phyloP scores from a whole-genome alignment of 1,140 invertebrate species.

The Octopus sinensis region DNA sequence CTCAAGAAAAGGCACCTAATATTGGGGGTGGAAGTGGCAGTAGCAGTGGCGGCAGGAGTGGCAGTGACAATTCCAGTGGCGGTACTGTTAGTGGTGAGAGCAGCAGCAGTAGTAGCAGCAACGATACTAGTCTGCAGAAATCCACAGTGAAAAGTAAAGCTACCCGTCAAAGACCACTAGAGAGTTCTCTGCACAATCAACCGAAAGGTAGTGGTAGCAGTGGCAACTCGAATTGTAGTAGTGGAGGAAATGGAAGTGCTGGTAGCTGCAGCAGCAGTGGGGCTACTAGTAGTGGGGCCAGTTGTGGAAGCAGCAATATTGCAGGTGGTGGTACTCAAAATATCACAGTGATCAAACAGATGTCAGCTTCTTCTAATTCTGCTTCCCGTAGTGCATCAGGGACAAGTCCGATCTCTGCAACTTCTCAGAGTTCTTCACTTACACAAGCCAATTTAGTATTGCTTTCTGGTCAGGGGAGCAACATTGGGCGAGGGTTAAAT shows the following conservation, averaged over 20 bases:
- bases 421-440: not conserved
- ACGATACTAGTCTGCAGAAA: conserved; percentile 16
- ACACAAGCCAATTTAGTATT: conserved; percentile 5
- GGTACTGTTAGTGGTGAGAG: not conserved
- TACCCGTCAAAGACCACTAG: conserved; percentile 14
- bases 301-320: conserved; percentile 18
- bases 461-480: conserved; percentile 12
- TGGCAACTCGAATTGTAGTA: conserved; percentile 23
- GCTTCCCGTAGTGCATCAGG: conserved; percentile 12
- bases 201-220: conserved; percentile 19
- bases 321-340: conserved; percentile 18
- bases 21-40: conserved; percentile 10
- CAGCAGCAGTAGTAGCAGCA: not conserved
- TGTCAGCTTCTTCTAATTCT: not conserved
- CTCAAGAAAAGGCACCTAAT: conserved; percentile 11
- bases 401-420: not conserved
- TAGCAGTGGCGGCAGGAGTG: not conserved
- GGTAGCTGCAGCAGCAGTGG: not conserved
- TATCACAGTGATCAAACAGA: conserved; percentile 3
- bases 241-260: conserved; percentile 20
- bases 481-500: not conserved
- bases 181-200: conserved; percentile 23
- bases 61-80: conserved; percentile 16
- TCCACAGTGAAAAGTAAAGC: conserved; percentile 21
- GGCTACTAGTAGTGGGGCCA: not conserved